These are phyloP conservation scores for Sciurus niger DNA, from an alignment of 2,113 vertebrate species.

Conservation along the genomic window DNA sequence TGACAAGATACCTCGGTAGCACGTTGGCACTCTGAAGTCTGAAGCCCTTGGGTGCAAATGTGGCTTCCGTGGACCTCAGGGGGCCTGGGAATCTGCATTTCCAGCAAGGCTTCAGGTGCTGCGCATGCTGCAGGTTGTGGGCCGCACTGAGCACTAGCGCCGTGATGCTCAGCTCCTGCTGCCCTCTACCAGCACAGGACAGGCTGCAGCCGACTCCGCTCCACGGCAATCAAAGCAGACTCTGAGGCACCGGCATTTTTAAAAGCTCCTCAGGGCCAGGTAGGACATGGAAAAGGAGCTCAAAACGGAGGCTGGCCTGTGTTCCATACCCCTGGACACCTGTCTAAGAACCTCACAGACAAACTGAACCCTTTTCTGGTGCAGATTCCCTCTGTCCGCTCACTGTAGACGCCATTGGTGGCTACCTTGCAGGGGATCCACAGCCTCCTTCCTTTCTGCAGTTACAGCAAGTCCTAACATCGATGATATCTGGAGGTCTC, in stretches of 20 bases:
- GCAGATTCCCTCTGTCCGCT: no score
- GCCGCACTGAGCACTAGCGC: rapidly evolving
- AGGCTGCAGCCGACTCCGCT: background rate
- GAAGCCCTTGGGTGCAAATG: background rate
- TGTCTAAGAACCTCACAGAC: background rate
- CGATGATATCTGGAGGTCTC: background rate
- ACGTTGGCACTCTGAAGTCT: background rate
- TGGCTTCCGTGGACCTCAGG: background rate
- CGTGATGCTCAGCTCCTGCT: background rate
- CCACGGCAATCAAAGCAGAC: background rate
- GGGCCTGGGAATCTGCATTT: background rate
- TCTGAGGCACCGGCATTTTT: background rate
- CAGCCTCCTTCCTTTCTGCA: background rate
- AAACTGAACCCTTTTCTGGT: background rate
- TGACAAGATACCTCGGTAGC: background rate
- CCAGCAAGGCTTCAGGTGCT: background rate
- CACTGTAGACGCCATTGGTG: no score
- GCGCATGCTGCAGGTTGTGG: rapidly evolving
- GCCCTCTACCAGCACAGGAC: background rate
- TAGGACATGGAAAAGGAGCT: background rate
- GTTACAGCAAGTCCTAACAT: background rate
- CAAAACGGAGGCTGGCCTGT: background rate
- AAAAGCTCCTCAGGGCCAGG: background rate
- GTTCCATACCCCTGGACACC: background rate
- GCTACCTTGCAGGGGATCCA: background rate